Conservation (phyloP, 2,888 invertebrate species). For the Caenorhabditis plicata region DNA sequence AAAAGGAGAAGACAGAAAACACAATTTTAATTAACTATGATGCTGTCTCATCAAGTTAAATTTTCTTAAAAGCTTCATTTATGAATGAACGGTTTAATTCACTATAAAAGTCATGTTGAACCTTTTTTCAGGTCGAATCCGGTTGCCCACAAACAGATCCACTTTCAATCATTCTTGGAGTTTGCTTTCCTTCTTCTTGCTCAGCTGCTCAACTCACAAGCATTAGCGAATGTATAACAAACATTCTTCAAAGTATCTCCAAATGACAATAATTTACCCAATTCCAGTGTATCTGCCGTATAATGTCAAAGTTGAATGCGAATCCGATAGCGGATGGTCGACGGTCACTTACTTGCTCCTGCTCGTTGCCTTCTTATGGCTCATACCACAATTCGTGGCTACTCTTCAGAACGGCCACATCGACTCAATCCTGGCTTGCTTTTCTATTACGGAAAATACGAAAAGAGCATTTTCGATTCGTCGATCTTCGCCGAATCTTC, state of each 20-base stretch:
- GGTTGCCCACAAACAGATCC: conserved; percentile 56
- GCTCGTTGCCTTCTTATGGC: conserved; percentile 12
- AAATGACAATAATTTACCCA: not conserved
- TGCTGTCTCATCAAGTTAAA: too few relatives aligned
- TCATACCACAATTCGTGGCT: conserved; percentile 17
- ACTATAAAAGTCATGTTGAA: not conserved
- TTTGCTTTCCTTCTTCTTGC: conserved; percentile 59
- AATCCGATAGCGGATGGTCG: conserved; percentile 53
- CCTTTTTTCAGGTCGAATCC: conserved; percentile 29
- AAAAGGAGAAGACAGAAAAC: too few relatives aligned
- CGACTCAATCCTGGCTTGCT: conserved; percentile 22
- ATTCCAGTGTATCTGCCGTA: conserved; percentile 42
- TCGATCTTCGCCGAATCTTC: conserved; percentile 29
- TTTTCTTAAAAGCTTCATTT: too few relatives aligned
- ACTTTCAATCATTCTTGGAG: conserved; percentile 58
- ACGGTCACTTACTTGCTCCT: conserved; percentile 37
- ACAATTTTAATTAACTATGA: too few relatives aligned
- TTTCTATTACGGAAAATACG: conserved; percentile 30
- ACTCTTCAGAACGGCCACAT: conserved; percentile 7
- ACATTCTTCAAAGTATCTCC: conserved; percentile 1
- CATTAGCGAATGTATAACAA: conserved; percentile 12
- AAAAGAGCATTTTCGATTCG: conserved; percentile 38
- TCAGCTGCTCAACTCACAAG: conserved; percentile 38
- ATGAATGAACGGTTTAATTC: not conserved
- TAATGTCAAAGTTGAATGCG: conserved; percentile 52